Conservation (phyloP, 2,113 vertebrate species). For the Blennius ocellaris region DNA sequence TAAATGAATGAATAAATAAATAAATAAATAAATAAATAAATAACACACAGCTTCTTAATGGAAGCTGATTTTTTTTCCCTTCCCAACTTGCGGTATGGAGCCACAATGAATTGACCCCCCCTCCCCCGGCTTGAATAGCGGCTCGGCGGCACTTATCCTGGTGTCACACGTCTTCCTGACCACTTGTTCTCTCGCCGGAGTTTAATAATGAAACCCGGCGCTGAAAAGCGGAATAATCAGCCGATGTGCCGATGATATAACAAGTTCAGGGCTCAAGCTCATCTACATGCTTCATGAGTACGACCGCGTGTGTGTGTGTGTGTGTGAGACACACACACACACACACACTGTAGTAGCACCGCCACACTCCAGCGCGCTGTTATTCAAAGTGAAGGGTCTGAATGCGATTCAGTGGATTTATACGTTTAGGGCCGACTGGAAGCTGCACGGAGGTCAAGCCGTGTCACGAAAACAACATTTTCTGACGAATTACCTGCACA, state of each 20-base stretch:
- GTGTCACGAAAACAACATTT: constrained; percentile 18
- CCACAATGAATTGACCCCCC: constrained; percentile 47
- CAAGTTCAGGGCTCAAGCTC: constrained; percentile 56
- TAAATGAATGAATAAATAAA: no score
- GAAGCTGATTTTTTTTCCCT: constrained; percentile 2
- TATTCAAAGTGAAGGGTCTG: constrained; percentile 41
- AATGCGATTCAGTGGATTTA: background rate
- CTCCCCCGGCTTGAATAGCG: constrained; percentile 39
- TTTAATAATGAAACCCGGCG: constrained; percentile 21
- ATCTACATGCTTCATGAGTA: constrained; percentile 18
- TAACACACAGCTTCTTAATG: constrained; percentile 18
- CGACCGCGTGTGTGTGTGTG: no score
- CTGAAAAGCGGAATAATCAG: constrained; percentile 48
- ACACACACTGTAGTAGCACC: constrained; percentile 6
- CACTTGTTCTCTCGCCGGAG: constrained; percentile 29
- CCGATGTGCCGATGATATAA: constrained; percentile 42
- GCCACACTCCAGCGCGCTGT: constrained; percentile 25
- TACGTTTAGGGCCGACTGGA: background rate
- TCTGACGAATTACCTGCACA: constrained; percentile 90
- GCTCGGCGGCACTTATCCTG: constrained; percentile 50
- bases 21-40: no score
- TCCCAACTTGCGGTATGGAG: constrained; percentile 38
- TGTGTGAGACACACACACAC: no score
- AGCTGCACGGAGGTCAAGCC: background rate
- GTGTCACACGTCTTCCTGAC: constrained; percentile 52